Evolutionary conservation across 2,113 vertebrate genomes (phyloP), one percentile per base, ranked within the genome.

Genomic region (Picathartes gymnocephalus): DNA sequence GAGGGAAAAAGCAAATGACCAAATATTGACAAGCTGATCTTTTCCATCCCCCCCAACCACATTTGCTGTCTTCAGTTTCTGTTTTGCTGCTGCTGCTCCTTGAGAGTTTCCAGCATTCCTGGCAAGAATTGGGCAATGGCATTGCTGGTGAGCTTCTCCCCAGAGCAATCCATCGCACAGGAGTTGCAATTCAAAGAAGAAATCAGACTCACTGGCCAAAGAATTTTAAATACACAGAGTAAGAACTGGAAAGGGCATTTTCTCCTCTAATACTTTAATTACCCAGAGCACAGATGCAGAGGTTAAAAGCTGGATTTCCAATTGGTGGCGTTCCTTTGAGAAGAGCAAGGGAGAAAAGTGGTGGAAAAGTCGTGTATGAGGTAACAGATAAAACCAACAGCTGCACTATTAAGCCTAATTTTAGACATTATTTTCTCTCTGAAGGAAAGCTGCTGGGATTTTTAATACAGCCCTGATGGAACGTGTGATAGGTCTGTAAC

Each of bases 81-180:
- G 77, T 81, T 74, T 56, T 81, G 86, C 57, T 87, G 58, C 69
- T 40, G 69, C 51, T 92, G 92, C 83, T 91, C 27, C 78, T 73
- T 24, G n/a, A 81, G 91, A 88, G 73, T 35, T 86, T 94, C 88
- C 57, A 92, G 84, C 78, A 72, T 84, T 95, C 91, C 93, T 92
- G 82, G 93, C 91, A 96, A 81, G 81, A 86, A 45, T 0, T 12
- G 66, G 93, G 86, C 92, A 96, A 22, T 15, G 81, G 70, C 73
- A 92, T n/a, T 40, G 44, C 84, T 81, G 83, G 60, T 20, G 84
- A 92, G 91, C 84, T 92, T 58, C 35, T 91, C 78, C 91, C 81
- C 74, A 91, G 53, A 87, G 78, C 89, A 73, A 91, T 80, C 81
- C 94, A 87, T 53, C 93, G 77, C 86, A 54, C 70, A 28, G 65